Evolutionary conservation across 2,113 vertebrate species (phyloP).

Genomic region (Thunnus maccoyii): DNA sequence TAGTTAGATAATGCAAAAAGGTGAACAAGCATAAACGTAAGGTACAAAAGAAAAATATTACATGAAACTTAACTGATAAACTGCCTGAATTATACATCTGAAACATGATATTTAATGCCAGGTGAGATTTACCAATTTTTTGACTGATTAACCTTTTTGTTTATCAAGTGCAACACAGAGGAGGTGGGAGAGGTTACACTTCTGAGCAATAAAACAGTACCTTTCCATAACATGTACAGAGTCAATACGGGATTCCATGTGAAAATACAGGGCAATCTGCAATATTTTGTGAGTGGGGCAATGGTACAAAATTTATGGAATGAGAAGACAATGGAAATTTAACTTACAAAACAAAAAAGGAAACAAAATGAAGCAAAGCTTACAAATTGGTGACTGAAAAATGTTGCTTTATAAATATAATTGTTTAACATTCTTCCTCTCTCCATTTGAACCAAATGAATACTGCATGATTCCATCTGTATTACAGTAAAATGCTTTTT

Average conservation of each 20-base stretch:
- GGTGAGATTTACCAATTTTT: conserved; percentile 53
- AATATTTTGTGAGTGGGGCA: conserved; percentile 50
- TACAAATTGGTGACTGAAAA: conserved; percentile 72
- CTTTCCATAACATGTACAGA: conserved; percentile 71
- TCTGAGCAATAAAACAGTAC: conserved; percentile 74
- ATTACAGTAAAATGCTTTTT: conserved; percentile 75
- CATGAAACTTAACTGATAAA: conserved; percentile 62
- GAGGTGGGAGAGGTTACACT: conserved; percentile 66
- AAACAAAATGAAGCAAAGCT: conserved; percentile 60
- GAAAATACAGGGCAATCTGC: conserved; percentile 54
- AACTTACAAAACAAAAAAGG: conserved; percentile 38
- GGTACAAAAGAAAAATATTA: conserved; percentile 67
- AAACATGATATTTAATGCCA: conserved; percentile 64
- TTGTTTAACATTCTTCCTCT: conserved; percentile 76
- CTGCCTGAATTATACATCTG: conserved; percentile 77
- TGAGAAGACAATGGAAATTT: conserved; percentile 58
- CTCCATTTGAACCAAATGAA: conserved; percentile 71
- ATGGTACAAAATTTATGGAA: conserved; percentile 59
- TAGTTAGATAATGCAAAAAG: conserved; percentile 82
- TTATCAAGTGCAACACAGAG: conserved; percentile 76
- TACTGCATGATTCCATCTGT: conserved; percentile 76
- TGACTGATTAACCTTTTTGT: conserved; percentile 52
- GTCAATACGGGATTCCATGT: conserved; percentile 42
- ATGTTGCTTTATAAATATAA: conserved; percentile 81
- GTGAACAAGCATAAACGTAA: conserved; percentile 74